Evolutionary conservation across 2,888 invertebrate species (phyloP).

Genomic region (Caradrina clavipalpis): DNA sequence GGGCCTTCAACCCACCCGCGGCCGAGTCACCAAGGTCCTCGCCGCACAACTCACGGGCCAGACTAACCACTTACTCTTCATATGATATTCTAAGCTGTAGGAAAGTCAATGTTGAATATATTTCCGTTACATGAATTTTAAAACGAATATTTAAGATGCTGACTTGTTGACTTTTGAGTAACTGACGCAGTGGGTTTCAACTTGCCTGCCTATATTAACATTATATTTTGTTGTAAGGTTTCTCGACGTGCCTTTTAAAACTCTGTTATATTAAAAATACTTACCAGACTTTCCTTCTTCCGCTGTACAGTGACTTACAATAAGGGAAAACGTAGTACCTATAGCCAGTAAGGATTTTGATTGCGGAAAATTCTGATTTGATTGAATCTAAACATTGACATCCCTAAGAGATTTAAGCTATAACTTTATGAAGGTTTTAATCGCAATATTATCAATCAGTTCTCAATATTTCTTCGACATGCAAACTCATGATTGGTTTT

Average conservation of each 20-base stretch:
- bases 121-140: constrained; percentile 25
- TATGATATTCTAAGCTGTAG: constrained; percentile 41
- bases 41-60: constrained; percentile 57
- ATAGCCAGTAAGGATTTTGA: constrained; percentile 16
- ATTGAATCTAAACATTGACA: constrained; percentile 23
- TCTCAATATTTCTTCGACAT: constrained; percentile 34
- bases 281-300: constrained; percentile 39
- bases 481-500: constrained; percentile 51
- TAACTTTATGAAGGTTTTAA: constrained; percentile 19
- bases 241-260: not conserved
- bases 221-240: constrained; percentile 7
- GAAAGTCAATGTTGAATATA: constrained; percentile 39
- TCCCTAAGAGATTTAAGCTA: constrained; percentile 1
- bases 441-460: constrained; percentile 13
- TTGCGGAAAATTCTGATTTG: constrained; percentile 1
- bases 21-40: constrained; percentile 71
- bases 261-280: not conserved
- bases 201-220: not conserved
- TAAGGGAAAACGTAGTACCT: constrained; percentile 11
- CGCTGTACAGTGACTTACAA: constrained; percentile 2
- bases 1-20: constrained; percentile 76
- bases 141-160: constrained; percentile 19
- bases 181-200: constrained; percentile 8
- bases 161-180: constrained; percentile 3
- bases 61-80: constrained; percentile 49